Conservation (phyloP, 2,888 invertebrate genomes). For the Lasioglossum morio region DNA sequence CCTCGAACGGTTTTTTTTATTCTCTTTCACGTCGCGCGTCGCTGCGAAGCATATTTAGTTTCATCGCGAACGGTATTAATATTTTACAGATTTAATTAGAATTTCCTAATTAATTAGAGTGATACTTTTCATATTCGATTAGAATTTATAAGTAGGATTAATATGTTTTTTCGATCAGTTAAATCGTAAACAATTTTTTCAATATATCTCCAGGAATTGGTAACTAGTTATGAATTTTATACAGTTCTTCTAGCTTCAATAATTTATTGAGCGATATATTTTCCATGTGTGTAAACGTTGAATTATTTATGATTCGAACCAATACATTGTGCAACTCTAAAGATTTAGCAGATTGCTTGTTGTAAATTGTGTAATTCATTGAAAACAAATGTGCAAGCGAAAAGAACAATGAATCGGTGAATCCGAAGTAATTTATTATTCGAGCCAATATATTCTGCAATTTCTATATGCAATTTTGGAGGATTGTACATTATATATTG, state of each 20-base stretch:
- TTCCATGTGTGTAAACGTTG: neutral
- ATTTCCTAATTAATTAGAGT: neutral
- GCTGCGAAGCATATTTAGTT: neutral
- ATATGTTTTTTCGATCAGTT: neutral
- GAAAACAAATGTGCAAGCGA: neutral
- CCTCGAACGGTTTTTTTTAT: neutral
- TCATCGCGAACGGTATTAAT: neutral
- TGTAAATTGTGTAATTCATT: neutral
- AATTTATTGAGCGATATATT: neutral
- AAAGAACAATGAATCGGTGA: neutral
- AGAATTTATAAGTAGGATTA: too few species aligned
- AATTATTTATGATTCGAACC: neutral
- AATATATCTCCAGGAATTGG: neutral
- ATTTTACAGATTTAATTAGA: neutral
- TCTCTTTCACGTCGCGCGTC: neutral
- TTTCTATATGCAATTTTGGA: neutral
- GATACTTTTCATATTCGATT: neutral
- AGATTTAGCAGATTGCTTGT: neutral
- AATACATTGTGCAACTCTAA: neutral
- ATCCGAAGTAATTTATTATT: neutral
- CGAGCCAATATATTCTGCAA: constrained; percentile 1
- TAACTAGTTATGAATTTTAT: neutral
- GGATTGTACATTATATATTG: neutral
- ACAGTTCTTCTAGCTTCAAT: neutral
- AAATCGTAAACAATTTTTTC: neutral